These are phyloP conservation scores for Uromys caudimaculatus DNA, from an alignment of 2,797 vertebrate genomes.

Conservation along the genomic window DNA sequence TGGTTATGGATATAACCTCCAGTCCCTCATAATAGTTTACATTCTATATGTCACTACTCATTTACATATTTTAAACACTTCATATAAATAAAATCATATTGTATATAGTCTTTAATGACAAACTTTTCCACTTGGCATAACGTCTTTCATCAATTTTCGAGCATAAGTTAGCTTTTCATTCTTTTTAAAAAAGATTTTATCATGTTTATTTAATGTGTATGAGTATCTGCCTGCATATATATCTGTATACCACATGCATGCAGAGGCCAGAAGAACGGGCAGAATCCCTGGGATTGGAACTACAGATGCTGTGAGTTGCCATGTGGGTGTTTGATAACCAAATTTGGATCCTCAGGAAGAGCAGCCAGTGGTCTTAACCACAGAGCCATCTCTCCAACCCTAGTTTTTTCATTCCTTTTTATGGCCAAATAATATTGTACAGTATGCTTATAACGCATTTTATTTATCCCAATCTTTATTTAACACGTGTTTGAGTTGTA, in stretches of 20 bases:
- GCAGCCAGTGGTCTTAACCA: background rate
- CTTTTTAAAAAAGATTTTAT: background rate
- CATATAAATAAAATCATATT: background rate
- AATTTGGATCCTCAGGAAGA: background rate
- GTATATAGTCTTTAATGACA: background rate
- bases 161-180: background rate
- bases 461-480: background rate
- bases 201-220: background rate
- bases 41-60: no score
- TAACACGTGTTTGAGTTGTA: background rate
- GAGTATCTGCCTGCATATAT: background rate
- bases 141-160: background rate
- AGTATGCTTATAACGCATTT: background rate
- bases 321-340: background rate
- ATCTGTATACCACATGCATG: background rate
- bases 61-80: background rate
- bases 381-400: background rate
- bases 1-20: background rate
- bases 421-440: background rate
- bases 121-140: background rate
- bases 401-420: background rate
- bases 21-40: background rate
- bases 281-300: background rate
- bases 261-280: background rate
- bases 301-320: background rate